These are phyloP conservation scores for Homarus gammarus DNA, from an alignment of 2,888 invertebrate genomes.

Conservation along the genomic window DNA sequence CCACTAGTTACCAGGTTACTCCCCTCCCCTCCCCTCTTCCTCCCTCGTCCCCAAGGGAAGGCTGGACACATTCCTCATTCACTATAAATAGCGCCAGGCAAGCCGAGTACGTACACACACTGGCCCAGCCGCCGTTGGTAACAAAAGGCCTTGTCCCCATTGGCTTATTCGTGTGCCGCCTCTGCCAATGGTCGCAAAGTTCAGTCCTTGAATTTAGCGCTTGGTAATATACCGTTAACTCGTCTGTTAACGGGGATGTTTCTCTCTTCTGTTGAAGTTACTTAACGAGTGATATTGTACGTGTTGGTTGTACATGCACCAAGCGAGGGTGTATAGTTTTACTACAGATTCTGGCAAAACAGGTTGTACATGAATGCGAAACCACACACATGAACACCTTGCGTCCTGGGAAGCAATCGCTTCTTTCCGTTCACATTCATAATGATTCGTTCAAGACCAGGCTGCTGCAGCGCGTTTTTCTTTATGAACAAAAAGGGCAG, in stretches of 20 bases:
- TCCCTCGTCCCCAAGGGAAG: background rate
- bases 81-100: constrained; percentile 25
- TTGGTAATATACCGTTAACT: background rate
- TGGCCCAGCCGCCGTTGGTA: constrained; percentile 9
- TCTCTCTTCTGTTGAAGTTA: background rate
- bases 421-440: constrained; percentile 4
- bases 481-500: constrained; percentile 1
- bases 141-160: constrained; percentile 27
- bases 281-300: background rate
- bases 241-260: background rate
- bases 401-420: background rate
- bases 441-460: constrained; percentile 16
- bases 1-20: background rate
- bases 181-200: constrained; percentile 10
- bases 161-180: background rate
- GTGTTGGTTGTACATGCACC: background rate
- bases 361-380: constrained; percentile 24
- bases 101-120: constrained; percentile 15
- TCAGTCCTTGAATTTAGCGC: constrained; percentile 23
- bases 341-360: constrained; percentile 19
- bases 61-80: constrained; percentile 9
- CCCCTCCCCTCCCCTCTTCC: background rate
- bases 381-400: constrained; percentile 52
- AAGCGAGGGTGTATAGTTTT: background rate
- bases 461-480: background rate